Evolutionary conservation across 2,113 vertebrate species (phyloP).

Genomic region (Alligator sinensis): DNA sequence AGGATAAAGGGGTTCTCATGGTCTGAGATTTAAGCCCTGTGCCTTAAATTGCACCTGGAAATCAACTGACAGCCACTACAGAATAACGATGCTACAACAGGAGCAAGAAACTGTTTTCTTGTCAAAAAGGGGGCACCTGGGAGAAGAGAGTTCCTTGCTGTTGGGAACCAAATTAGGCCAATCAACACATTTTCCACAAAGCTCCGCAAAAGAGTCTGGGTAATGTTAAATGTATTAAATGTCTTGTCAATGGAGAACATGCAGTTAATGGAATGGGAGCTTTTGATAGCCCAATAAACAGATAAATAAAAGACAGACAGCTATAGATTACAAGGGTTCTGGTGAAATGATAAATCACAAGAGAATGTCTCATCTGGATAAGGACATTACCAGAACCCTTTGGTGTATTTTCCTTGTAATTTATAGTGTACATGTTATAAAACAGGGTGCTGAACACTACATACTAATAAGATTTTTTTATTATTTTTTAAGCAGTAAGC

Average conservation of each 20-base stretch:
- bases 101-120: neutral
- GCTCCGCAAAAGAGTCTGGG: neutral
- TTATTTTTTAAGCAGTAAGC: neutral
- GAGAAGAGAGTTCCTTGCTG: neutral
- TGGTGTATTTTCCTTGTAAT: slow-evolving; percentile 32
- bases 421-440: neutral
- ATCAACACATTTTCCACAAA: neutral
- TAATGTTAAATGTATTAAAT: neutral
- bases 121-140: neutral
- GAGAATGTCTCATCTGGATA: slow-evolving; percentile 14
- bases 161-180: neutral
- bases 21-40: neutral
- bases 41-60: neutral
- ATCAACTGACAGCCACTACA: neutral
- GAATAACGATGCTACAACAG: neutral
- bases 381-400: slow-evolving; percentile 9
- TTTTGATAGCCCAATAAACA: slow-evolving; percentile 23
- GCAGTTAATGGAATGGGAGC: slow-evolving; percentile 32
- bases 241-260: neutral
- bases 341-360: slow-evolving; percentile 7
- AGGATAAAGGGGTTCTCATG: neutral
- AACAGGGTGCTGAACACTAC: neutral
- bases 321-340: slow-evolving; percentile 12
- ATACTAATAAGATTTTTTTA: neutral
- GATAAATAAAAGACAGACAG: slow-evolving; percentile 39